Conservation (phyloP, 2,888 invertebrate species). For the Drosophila macrospina region DNA sequence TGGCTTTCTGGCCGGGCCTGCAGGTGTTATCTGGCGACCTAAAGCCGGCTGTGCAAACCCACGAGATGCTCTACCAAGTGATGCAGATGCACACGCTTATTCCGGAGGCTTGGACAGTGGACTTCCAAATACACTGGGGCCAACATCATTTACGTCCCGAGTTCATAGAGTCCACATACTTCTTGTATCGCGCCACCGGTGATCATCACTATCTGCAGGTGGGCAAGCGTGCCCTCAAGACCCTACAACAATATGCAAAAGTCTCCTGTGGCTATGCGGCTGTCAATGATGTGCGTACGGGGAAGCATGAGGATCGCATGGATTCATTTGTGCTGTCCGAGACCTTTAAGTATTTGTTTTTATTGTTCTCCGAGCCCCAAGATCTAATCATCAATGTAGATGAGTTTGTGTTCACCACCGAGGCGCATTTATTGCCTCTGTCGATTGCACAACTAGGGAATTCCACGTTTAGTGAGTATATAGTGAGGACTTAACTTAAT, state of each 20-base stretch:
- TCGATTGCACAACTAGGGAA: conserved; percentile 89
- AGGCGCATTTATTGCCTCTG: conserved; percentile 97
- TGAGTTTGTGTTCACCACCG: conserved; percentile 95
- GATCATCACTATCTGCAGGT: conserved; percentile 97
- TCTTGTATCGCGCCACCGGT: conserved; percentile 96
- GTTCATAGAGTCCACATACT: conserved; percentile 99
- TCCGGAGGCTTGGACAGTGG: conserved; percentile 99
- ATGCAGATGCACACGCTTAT: conserved; percentile 99
- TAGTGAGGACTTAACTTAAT: not conserved
- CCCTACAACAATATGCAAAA: conserved; percentile 94
- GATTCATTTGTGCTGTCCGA: conserved; percentile 99
- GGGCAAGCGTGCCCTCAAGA: conserved; percentile 94
- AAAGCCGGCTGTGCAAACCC: conserved; percentile 98
- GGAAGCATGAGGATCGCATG: conserved; percentile 97
- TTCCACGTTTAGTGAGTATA: conserved; percentile 85
- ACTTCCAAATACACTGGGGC: conserved; percentile 99
- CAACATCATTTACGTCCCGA: conserved; percentile 98
- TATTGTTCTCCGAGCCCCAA: conserved; percentile 95
- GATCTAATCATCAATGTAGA: conserved; percentile 93
- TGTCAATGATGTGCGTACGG: conserved; percentile 96
- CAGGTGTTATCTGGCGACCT: conserved; percentile 96
- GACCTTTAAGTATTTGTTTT: conserved; percentile 98
- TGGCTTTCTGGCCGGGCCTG: conserved; percentile 99
- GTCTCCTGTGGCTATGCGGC: conserved; percentile 99
- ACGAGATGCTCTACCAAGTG: conserved; percentile 99